These are phyloP conservation scores for Eupristina koningsbergeri DNA, from an alignment of 1,140 invertebrate species.

Conservation along the genomic window DNA sequence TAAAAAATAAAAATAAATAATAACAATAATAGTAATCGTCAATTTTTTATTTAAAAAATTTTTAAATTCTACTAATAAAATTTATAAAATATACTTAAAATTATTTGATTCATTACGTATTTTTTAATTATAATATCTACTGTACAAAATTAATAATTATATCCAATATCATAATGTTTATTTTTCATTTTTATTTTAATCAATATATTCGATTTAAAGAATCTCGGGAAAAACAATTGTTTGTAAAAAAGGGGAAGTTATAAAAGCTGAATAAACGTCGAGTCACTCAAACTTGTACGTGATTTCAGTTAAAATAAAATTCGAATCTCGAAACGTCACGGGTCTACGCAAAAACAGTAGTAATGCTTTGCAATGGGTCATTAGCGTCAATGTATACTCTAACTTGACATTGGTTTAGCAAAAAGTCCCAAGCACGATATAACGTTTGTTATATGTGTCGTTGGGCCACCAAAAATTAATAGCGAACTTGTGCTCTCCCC, in stretches of 20 bases:
- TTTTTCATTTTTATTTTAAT: too few relatives aligned
- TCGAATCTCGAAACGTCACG: background rate
- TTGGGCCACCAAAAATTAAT: constrained; percentile 31
- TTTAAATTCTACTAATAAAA: too few relatives aligned
- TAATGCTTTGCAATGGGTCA: background rate
- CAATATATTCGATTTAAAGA: too few relatives aligned
- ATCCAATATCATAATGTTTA: too few relatives aligned
- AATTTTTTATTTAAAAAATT: too few relatives aligned
- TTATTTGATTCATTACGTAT: too few relatives aligned
- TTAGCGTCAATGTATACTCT: constrained; percentile 6
- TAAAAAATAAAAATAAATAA: too few relatives aligned
- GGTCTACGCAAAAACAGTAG: background rate
- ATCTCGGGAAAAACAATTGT: too few relatives aligned
- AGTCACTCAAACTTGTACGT: background rate
- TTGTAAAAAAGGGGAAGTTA: background rate
- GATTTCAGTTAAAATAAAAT: background rate
- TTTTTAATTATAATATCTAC: too few relatives aligned
- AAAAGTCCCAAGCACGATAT: background rate
- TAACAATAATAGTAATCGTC: too few relatives aligned
- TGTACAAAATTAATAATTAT: too few relatives aligned
- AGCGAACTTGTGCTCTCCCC: background rate
- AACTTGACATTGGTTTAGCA: background rate
- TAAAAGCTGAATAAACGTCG: background rate
- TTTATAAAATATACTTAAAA: too few relatives aligned
- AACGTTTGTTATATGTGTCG: constrained; percentile 33